A percentile compares a stretch with the other conserved stretches of the same genome.
phyloP scores from a whole-genome alignment of 1,140 invertebrate species.

The Pteromalus puparum region DNA sequence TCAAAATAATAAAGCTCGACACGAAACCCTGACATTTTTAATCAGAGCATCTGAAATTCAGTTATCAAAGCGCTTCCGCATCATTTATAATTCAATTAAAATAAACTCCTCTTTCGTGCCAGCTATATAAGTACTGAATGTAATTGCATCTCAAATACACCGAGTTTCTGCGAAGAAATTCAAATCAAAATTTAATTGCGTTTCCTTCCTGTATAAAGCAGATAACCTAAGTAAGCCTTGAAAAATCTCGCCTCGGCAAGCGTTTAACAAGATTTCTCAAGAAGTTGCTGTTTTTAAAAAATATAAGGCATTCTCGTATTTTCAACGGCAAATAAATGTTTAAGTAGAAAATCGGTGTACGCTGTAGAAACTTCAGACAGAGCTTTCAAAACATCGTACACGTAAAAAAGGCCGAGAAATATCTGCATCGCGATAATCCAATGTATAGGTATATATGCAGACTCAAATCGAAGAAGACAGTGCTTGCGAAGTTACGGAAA shows the following conservation, averaged over 20 bases:
- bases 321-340: no score
- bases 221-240: conserved; percentile 17
- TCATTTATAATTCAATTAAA: background rate
- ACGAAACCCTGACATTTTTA: no score
- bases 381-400: no score
- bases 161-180: background rate
- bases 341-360: no score
- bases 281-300: background rate
- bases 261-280: background rate
- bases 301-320: no score
- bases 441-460: background rate
- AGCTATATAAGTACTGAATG: background rate
- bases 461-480: background rate
- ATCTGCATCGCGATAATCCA: background rate
- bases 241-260: background rate
- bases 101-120: background rate
- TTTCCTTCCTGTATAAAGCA: conserved; percentile 49
- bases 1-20: no score
- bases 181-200: conserved; percentile 19
- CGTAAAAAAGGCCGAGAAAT: no score
- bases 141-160: background rate
- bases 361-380: no score
- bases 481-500: background rate
- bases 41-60: no score
- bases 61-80: no score